phyloP scores from a whole-genome alignment of 2,113 vertebrate genomes.

The Melanerpes aurifrons region DNA sequence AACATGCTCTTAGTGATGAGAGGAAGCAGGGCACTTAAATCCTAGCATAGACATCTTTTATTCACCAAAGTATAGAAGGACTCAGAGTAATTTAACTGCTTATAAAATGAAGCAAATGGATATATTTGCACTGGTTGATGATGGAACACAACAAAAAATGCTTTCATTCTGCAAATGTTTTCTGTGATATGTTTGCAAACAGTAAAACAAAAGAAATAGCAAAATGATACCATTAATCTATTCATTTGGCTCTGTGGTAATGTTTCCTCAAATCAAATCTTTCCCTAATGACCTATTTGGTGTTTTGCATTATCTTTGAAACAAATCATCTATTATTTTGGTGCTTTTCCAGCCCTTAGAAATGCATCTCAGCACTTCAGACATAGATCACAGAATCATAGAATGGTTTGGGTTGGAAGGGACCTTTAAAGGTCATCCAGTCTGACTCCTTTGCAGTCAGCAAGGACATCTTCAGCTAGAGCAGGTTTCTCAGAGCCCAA shows the following conservation, averaged over 20 bases:
- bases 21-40: not conserved
- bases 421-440: no score
- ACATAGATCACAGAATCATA: not conserved
- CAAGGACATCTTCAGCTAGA: no score
- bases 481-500: no score
- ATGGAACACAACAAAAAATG: not conserved
- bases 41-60: not conserved
- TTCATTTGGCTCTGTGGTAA: not conserved
- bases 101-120: slow-evolving; percentile 5
- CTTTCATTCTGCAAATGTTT: slow-evolving; percentile 6
- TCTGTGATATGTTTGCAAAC: not conserved
- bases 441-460: no score
- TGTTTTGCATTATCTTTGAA: slow-evolving; percentile 37
- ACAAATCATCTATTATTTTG: slow-evolving; percentile 44
- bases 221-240: not conserved
- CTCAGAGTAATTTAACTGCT: not conserved
- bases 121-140: not conserved
- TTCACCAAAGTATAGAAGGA: not conserved
- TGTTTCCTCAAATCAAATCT: slow-evolving; percentile 43
- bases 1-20: not conserved
- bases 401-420: no score
- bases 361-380: not conserved
- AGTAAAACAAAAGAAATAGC: not conserved
- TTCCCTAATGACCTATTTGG: slow-evolving; percentile 47
- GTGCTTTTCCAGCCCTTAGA: not conserved